Evolutionary conservation across 2,888 invertebrate genomes (phyloP).

Genomic region (Agrotis exclamationis): DNA sequence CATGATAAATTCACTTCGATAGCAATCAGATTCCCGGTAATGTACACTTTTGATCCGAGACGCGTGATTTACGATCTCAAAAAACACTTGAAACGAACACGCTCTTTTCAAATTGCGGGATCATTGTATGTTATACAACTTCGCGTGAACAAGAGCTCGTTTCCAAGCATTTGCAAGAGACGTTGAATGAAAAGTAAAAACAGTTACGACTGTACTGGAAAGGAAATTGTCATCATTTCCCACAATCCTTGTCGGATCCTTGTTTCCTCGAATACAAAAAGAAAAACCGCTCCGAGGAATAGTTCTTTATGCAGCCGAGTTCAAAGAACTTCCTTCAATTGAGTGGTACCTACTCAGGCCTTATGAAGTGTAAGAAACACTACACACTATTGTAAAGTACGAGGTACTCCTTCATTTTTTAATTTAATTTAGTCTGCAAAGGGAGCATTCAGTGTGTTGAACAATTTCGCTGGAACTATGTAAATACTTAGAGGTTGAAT

Average conservation of each 20-base stretch:
- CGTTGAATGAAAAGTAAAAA: conserved; percentile 67
- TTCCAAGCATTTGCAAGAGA: conserved; percentile 61
- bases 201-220: conserved; percentile 65
- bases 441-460: conserved; percentile 1
- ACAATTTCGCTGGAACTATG: conserved; percentile 13
- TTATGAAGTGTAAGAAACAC: conserved; percentile 69
- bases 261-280: conserved; percentile 69
- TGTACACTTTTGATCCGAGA: conserved; percentile 18
- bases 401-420: conserved; percentile 27
- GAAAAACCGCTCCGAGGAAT: conserved; percentile 67
- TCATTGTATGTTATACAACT: conserved; percentile 52
- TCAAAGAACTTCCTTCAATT: conserved; percentile 76
- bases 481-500: conserved; percentile 11
- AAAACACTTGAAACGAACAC: conserved; percentile 40
- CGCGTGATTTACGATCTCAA: conserved; percentile 29
- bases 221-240: conserved; percentile 78
- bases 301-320: conserved; percentile 73
- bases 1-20: conserved; percentile 44
- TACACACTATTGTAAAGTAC: conserved; percentile 56
- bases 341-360: conserved; percentile 66
- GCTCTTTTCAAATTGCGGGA: conserved; percentile 27
- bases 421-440: conserved; percentile 40
- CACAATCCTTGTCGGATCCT: conserved; percentile 70
- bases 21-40: conserved; percentile 22
- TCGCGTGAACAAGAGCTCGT: conserved; percentile 54